Conservation (phyloP, 2,888 invertebrate genomes). For the Eurytoma californica region DNA sequence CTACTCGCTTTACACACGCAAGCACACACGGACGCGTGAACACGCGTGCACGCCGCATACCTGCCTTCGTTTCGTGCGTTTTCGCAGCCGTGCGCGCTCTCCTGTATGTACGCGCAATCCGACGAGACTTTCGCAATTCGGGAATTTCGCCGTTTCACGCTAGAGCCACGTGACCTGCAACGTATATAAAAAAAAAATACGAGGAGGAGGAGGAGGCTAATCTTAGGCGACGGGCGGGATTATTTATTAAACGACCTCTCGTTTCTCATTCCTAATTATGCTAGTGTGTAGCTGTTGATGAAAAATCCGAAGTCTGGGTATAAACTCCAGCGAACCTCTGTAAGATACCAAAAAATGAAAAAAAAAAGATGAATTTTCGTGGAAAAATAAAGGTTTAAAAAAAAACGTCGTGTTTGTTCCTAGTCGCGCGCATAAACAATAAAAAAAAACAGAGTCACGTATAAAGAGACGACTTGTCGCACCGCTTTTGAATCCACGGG, state of each 20-base stretch:
- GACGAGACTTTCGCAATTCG: neutral
- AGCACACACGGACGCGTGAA: neutral
- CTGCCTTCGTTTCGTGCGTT: neutral
- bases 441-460: constrained; percentile 1
- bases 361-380: neutral
- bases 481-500: neutral
- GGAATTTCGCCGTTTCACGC: neutral
- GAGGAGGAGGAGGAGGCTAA: neutral
- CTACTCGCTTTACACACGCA: neutral
- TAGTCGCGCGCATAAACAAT: constrained; percentile 59
- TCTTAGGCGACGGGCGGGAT: neutral
- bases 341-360: constrained; percentile 55
- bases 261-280: constrained; percentile 18
- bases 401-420: constrained; percentile 60
- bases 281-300: constrained; percentile 23
- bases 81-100: constrained; percentile 4
- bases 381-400: constrained; percentile 4
- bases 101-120: neutral
- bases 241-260: neutral
- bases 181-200: neutral
- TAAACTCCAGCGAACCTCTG: constrained; percentile 54
- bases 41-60: neutral
- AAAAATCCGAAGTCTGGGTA: constrained; percentile 48
- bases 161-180: neutral
- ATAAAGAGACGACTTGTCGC: neutral